Evolutionary conservation across 2,797 vertebrate species (phyloP), one percentile per base, ranked within the genome.

Genomic region (Chelon labrosus): DNA sequence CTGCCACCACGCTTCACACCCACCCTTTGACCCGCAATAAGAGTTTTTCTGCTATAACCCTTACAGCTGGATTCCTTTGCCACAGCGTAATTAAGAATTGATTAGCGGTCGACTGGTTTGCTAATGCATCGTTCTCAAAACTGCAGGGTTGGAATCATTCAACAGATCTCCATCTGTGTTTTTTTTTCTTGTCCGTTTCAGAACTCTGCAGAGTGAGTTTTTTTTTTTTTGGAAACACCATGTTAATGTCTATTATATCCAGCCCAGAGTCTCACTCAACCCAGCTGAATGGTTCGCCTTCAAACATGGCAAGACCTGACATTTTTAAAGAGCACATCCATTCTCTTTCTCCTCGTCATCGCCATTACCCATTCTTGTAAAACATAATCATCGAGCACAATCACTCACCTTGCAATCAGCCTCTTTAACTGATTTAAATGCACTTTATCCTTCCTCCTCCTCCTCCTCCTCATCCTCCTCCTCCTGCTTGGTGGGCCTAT

Each of bases 31-130:
- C 91, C 85, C 37, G 0, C 22, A 66, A 31, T 79, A 59, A 44
- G 62, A 73, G 63, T 80, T 83, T 90, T 85, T 89, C 81, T 73
- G 62, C 81, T 78, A 77, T 73, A 80, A 79, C 44, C 58, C 41
- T 22, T 83, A 82, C 86, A 87, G 71, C 77, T 85, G 72, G 65
- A 69, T 73, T 68, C 25, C 10, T 74, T 44, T 9, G 20, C 60
- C 41, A 41, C 67, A 65, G 57, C 57, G 80, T 73, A 85, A 89
- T 91, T 85, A 89, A 67, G 49, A 87, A 90, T 80, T 89, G 83
- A 92, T 91, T 74, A 69, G 50, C 39, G 38, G 60, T 62, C 4
- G 19, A 78, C 69, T 13, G 54, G 17, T 63, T 54, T 53, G 42
- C 59, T 78, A 55, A 69, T 80, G 65, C 65, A 67, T 58, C 31